Conservation (phyloP, 1,140 invertebrate genomes). For the Globodera ellingtonae region DNA sequence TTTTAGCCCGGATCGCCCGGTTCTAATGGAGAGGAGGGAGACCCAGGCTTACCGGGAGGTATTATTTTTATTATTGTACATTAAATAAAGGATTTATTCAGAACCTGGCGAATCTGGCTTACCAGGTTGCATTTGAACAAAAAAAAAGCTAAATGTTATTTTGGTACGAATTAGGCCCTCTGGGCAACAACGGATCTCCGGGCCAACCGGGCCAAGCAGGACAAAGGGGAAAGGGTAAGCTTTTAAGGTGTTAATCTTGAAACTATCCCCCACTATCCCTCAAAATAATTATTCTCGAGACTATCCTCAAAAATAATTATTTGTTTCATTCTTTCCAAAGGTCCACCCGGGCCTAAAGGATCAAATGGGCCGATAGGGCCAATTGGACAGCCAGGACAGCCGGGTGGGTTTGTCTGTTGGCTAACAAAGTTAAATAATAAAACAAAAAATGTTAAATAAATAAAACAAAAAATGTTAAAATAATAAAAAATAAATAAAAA, state of each 20-base stretch:
- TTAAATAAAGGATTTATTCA: background rate
- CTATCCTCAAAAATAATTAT: no score
- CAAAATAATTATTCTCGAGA: no score
- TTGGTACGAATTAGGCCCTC: background rate
- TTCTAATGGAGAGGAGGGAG: background rate
- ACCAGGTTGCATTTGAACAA: background rate
- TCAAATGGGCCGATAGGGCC: background rate
- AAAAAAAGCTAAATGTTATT: background rate
- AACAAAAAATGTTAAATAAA: no score
- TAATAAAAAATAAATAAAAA: background rate
- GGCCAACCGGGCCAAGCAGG: conserved; percentile 9
- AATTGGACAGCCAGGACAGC: conserved; percentile 1
- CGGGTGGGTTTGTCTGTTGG: background rate
- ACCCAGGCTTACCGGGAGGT: background rate
- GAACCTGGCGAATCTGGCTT: background rate
- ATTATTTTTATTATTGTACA: background rate
- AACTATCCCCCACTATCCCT: background rate
- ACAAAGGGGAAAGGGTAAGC: background rate
- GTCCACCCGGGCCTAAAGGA: background rate
- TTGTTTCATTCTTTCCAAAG: background rate
- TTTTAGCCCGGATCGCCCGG: background rate
- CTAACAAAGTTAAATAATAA: background rate
- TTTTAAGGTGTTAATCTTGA: background rate
- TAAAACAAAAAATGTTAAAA: background rate
- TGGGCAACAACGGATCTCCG: background rate